Percentiles rank a stretch among this genome's conserved stretches.
Evolutionary conservation across 1,140 invertebrate species (phyloP).

Genomic region (Lamellibrachia luymesi): DNA sequence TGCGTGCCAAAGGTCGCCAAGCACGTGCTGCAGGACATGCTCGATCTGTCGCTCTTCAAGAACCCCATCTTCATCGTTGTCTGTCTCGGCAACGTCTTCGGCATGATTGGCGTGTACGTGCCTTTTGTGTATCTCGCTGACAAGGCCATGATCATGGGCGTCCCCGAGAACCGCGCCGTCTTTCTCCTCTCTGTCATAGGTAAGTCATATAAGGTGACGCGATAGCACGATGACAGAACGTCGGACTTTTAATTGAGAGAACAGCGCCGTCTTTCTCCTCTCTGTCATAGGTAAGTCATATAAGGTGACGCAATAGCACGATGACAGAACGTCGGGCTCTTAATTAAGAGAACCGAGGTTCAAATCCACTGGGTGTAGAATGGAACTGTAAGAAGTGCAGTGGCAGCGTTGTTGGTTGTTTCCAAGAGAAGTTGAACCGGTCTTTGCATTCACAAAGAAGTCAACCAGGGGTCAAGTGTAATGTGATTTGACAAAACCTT

Average conservation of each 20-base stretch:
- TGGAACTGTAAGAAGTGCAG: too few relatives aligned
- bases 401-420: too few relatives aligned
- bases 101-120: conserved; percentile 90
- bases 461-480: too few relatives aligned
- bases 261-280: too few relatives aligned
- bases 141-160: conserved; percentile 73
- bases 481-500: not conserved
- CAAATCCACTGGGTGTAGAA: too few relatives aligned
- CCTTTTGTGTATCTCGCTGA: conserved; percentile 93
- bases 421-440: too few relatives aligned
- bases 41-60: conserved; percentile 86
- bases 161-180: conserved; percentile 41
- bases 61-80: conserved; percentile 79
- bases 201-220: conserved; percentile 29
- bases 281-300: too few relatives aligned
- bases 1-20: conserved; percentile 73
- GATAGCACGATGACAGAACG: not conserved
- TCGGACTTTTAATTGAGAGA: too few relatives aligned
- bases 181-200: conserved; percentile 53
- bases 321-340: too few relatives aligned
- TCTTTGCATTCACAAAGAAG: too few relatives aligned
- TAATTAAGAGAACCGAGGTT: too few relatives aligned
- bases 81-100: conserved; percentile 85
- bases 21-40: conserved; percentile 70
- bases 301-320: too few relatives aligned